phyloP scores from a whole-genome alignment of 2,888 invertebrate genomes.

The Chydorus sphaericus region DNA sequence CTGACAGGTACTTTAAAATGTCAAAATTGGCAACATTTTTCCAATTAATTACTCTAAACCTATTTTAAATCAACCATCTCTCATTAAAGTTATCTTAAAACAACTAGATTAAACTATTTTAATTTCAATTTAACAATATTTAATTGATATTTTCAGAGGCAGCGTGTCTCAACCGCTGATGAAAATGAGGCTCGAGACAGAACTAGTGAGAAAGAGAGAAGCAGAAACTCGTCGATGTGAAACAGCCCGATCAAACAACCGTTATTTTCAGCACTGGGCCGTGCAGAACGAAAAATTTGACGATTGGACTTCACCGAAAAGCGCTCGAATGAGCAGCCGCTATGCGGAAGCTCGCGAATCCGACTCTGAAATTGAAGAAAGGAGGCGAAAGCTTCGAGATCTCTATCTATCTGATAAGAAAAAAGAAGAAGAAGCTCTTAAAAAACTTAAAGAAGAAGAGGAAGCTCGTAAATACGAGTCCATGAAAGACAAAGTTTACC shows the following conservation, averaged over 20 bases:
- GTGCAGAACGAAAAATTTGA: constrained; percentile 16
- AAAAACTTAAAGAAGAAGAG: not conserved
- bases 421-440: constrained; percentile 6
- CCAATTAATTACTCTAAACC: no score
- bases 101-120: no score
- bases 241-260: constrained; percentile 2
- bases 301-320: constrained; percentile 15
- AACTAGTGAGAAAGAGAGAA: constrained; percentile 10
- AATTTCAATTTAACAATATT: no score
- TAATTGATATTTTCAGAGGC: no score
- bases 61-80: no score
- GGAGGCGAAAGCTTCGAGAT: not conserved
- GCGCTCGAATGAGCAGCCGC: constrained; percentile 2
- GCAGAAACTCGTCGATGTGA: constrained; percentile 4
- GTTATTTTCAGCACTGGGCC: constrained; percentile 17
- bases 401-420: constrained; percentile 4
- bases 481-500: constrained; percentile 5
- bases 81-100: no score
- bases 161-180: not conserved
- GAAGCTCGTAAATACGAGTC: not conserved
- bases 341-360: not conserved
- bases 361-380: not conserved
- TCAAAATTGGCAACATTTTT: no score
- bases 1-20: no score
- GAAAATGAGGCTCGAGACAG: constrained; percentile 9